A percentile compares a stretch with the other conserved stretches of the same genome.
phyloP scores from a whole-genome alignment of 1,140 invertebrate species.

The Hylaeus anthracinus region DNA sequence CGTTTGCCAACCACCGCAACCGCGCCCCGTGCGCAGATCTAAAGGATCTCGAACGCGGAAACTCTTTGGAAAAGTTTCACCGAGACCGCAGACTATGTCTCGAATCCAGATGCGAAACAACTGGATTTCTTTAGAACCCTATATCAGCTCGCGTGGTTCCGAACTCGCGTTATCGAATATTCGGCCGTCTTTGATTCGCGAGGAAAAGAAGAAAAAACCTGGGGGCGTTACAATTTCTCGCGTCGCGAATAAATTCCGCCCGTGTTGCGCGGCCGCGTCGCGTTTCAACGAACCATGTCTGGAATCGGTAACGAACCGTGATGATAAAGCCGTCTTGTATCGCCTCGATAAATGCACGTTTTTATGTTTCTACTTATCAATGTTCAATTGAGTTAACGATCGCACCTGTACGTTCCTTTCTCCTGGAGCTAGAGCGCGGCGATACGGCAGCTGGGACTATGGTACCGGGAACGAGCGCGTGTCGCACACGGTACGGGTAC shows the following conservation, averaged over 20 bases:
- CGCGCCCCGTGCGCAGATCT: neutral
- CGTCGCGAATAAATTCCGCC: no score
- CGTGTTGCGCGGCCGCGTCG: neutral
- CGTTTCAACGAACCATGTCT: neutral
- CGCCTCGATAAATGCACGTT: neutral
- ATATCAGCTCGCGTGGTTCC: no score
- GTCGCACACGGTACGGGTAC: slow-evolving; percentile 16
- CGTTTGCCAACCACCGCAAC: neutral
- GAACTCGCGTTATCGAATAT: no score
- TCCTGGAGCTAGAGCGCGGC: slow-evolving; percentile 50
- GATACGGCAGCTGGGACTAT: slow-evolving; percentile 56
- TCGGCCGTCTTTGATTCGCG: no score
- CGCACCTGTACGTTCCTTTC: slow-evolving; percentile 65
- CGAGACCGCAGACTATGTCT: no score
- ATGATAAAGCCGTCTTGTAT: slow-evolving; percentile 21
- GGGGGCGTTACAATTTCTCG: no score
- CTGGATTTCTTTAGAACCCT: no score
- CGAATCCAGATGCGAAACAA: no score
- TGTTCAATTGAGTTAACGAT: slow-evolving; percentile 65
- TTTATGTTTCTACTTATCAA: slow-evolving; percentile 59
- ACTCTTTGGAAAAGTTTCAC: neutral
- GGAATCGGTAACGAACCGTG: neutral
- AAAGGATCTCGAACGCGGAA: neutral
- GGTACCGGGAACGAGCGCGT: slow-evolving; percentile 42
- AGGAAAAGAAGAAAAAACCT: no score